Conservation (phyloP, 2,113 vertebrate genomes). For the Carettochelys insculpta region DNA sequence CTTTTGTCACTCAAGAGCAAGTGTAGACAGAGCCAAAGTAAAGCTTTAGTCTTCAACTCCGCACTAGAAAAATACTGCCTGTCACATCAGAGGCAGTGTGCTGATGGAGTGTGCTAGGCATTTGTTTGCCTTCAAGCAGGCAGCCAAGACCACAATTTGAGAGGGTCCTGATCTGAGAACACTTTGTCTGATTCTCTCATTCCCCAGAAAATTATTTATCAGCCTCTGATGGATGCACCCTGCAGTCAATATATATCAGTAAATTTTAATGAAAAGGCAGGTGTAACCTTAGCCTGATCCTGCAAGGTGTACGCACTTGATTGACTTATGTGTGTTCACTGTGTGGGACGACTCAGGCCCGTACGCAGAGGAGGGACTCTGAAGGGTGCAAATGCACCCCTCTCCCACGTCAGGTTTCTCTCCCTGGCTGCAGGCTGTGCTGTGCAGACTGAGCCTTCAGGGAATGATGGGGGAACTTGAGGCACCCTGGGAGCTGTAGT, state of each 20-base stretch:
- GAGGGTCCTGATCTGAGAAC: not conserved
- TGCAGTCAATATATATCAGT: not conserved
- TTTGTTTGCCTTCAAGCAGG: not conserved
- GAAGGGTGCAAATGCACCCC: too few species aligned
- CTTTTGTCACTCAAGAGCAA: too few species aligned
- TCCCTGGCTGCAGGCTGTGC: too few species aligned
- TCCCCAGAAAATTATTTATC: not conserved
- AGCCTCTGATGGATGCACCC: not conserved
- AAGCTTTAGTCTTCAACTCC: not conserved
- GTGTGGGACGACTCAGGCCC: not conserved
- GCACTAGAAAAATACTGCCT: not conserved
- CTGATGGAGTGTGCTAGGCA: not conserved
- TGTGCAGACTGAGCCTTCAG: too few species aligned
- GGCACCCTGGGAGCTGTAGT: too few species aligned
- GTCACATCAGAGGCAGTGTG: not conserved
- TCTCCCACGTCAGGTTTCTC: too few species aligned
- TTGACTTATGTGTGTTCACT: not conserved
- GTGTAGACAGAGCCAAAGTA: not conserved
- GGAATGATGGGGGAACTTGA: too few species aligned
- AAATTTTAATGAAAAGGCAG: not conserved
- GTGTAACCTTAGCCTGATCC: not conserved
- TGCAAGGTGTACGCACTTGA: not conserved
- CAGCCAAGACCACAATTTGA: not conserved
- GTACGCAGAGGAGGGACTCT: too few species aligned
- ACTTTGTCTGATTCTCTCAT: not conserved